Evolutionary conservation across 2,797 vertebrate genomes (phyloP), one percentile per base, ranked within the genome.

Genomic region (Cyprinodon diabolis): DNA sequence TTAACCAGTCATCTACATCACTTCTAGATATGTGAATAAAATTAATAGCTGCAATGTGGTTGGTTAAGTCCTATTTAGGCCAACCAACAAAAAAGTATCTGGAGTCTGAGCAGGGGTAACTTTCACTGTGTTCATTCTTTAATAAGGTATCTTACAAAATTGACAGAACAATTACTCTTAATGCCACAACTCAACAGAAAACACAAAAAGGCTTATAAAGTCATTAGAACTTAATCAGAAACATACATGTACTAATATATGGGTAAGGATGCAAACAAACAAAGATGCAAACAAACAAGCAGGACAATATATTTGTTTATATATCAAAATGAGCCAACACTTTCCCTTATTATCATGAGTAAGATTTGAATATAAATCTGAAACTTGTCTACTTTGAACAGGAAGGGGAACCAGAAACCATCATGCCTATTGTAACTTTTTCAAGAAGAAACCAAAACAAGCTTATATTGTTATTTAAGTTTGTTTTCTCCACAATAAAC

Each of bases 321-420:
- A 54, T 6, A n/a, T n/a, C 10, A 55, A 55, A 19, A 23, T 8
- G 5, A 55, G 8, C 14, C 10, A 37, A 52, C 56, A 25, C 12
- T 48, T 75, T 48, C 37, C 55, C 6, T 54, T 57, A 49, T 65
- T 1, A 55, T 10, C 0, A 55, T 47, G 1, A 62, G n/a, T 1
- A 0, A 13, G 0, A 9, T 2, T 62, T 7, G 21, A 21, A 30
- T 12, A 60, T 2, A 43, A 17, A 74, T 68, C 15, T 68, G 68
- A 74, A 82, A 84, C 52, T 43, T 43, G 17, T 0, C 13, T 68
- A 1, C 17, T 47, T 4, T 48, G 1, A 15, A 30, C 1, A 57
- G 1, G 2, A 87, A 78, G 13, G 17, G 66, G 62, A 76, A 83
- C 81, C 75, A 73, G 45, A 80, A 81, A 83, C 9, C 43, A 23